Percentiles rank a stretch among this genome's conserved stretches.
These are phyloP conservation scores for Peromyscus maniculatus DNA, from an alignment of 2,113 vertebrate genomes.

Conservation along the genomic window DNA sequence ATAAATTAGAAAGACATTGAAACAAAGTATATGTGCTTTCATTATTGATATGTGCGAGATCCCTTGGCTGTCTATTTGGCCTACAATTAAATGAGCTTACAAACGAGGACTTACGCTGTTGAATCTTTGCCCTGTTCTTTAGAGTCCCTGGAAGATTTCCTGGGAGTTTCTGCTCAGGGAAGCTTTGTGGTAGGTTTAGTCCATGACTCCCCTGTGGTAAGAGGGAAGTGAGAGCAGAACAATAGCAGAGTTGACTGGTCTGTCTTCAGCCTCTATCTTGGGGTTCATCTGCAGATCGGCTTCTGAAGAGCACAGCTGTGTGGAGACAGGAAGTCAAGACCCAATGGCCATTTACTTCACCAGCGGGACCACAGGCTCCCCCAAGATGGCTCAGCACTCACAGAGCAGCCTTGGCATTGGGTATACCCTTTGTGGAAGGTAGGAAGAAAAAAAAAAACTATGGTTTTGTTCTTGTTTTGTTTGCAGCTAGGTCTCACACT, in stretches of 20 bases:
- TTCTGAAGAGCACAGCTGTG: slow-evolving; percentile 84
- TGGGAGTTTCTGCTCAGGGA: not conserved
- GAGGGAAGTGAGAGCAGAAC: not conserved
- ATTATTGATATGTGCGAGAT: not conserved
- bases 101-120: not conserved
- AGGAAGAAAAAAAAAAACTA: not conserved
- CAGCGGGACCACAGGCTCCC: slow-evolving; percentile 89
- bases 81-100: not conserved
- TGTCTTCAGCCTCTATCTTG: not conserved
- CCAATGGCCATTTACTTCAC: slow-evolving; percentile 91
- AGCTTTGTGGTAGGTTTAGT: slow-evolving; percentile 1
- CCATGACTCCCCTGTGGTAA: not conserved
- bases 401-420: slow-evolving; percentile 88
- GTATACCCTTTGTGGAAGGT: slow-evolving; percentile 87
- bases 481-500: not conserved
- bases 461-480: not conserved
- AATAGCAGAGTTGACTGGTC: not conserved
- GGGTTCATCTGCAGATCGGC: slow-evolving; percentile 80
- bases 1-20: slow-evolving; percentile 13
- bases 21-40: not conserved
- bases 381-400: slow-evolving; percentile 90
- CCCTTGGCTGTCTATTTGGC: not conserved
- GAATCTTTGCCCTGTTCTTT: not conserved
- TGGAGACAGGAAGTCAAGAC: slow-evolving; percentile 87
- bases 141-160: not conserved